Evolutionary conservation across 1,140 invertebrate genomes (phyloP).

Genomic region (Camponotus vicinus): DNA sequence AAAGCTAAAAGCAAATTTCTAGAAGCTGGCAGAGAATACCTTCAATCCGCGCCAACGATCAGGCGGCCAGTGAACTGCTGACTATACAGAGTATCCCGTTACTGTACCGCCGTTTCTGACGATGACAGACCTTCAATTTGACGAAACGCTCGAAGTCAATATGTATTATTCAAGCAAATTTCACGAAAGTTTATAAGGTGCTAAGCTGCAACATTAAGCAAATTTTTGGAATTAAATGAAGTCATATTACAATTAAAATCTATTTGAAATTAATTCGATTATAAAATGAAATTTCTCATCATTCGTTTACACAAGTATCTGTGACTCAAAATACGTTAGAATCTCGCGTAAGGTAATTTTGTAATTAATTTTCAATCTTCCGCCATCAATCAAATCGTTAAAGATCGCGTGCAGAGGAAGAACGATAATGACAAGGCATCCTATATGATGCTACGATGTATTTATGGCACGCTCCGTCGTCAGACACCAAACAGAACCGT

Average conservation of each 20-base stretch:
- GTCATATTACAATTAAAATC: neutral
- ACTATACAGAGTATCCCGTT: constrained; percentile 59
- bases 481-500: constrained; percentile 41
- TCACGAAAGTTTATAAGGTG: neutral
- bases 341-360: neutral
- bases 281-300: neutral
- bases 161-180: neutral
- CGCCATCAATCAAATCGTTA: neutral
- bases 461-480: constrained; percentile 41
- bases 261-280: neutral
- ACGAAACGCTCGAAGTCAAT: neutral
- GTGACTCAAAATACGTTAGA: too few relatives aligned
- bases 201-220: too few relatives aligned
- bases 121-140: constrained; percentile 19
- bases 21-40: constrained; percentile 39
- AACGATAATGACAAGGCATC: constrained; percentile 35
- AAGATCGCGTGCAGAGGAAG: neutral
- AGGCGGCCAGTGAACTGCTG: constrained; percentile 57
- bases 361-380: constrained; percentile 16
- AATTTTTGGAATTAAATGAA: neutral
- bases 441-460: constrained; percentile 26
- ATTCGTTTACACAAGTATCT: neutral
- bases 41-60: constrained; percentile 56
- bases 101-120: constrained; percentile 7
- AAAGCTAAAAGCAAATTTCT: constrained; percentile 54